phyloP scores from a whole-genome alignment of 2,113 vertebrate species.

The Tiliqua scincoides region DNA sequence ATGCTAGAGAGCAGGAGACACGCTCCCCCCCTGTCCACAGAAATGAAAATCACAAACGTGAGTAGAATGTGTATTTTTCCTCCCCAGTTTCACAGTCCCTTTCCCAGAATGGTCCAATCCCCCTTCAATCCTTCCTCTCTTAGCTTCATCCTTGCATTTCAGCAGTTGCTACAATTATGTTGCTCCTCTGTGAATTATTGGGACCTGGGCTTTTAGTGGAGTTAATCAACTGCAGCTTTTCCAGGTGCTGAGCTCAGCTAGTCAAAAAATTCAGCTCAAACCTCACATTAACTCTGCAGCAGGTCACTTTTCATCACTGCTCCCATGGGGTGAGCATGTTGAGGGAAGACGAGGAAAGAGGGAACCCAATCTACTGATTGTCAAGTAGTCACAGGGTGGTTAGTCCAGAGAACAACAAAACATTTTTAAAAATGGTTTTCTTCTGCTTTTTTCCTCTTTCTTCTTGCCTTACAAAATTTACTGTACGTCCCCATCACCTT shows the following conservation, averaged over 20 bases:
- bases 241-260: conserved; percentile 52
- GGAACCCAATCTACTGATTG: conserved; percentile 29
- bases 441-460: conserved; percentile 26
- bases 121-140: conserved; percentile 14
- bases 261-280: conserved; percentile 67
- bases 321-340: conserved; percentile 49
- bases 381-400: conserved; percentile 39
- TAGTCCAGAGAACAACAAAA: conserved; percentile 32
- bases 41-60: conserved; percentile 92
- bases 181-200: conserved; percentile 41
- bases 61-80: conserved; percentile 64
- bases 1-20: conserved; percentile 85
- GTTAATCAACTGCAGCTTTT: conserved; percentile 57
- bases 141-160: conserved; percentile 13
- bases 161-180: conserved; percentile 29
- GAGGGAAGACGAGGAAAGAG: conserved; percentile 36
- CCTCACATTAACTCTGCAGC: conserved; percentile 61
- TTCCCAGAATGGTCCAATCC: not conserved
- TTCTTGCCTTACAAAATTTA: conserved; percentile 29
- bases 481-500: not conserved
- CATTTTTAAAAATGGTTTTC: conserved; percentile 11
- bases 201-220: conserved; percentile 49
- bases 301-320: conserved; percentile 55
- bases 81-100: conserved; percentile 19
- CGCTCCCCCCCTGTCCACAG: conserved; percentile 83